Evolutionary conservation across 2,113 vertebrate genomes (phyloP).

Genomic region (Alexandromys fortis): DNA sequence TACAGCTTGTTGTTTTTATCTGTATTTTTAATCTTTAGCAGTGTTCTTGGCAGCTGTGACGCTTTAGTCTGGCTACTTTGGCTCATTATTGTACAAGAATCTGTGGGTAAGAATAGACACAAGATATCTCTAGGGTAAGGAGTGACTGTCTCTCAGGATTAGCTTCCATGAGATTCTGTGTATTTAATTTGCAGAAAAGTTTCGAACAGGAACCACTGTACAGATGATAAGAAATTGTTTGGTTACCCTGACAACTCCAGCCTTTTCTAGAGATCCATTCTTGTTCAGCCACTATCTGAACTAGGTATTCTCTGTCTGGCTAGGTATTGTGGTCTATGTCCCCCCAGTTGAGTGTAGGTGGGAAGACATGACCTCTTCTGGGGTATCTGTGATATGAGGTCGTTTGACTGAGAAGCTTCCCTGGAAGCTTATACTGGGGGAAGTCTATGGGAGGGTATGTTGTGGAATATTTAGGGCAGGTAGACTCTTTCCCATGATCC

Average conservation of each 20-base stretch:
- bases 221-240: not conserved
- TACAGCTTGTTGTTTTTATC: not conserved
- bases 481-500: not conserved
- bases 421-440: not conserved
- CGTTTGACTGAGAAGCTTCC: not conserved
- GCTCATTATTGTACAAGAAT: not conserved
- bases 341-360: not conserved
- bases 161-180: not conserved
- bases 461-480: no score
- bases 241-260: not conserved
- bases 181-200: not conserved
- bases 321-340: not conserved
- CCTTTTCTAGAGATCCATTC: not conserved
- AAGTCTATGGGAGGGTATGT: not conserved
- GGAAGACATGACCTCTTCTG: not conserved
- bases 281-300: not conserved
- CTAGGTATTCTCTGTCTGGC: no score
- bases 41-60: not conserved
- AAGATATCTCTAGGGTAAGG: not conserved
- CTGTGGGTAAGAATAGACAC: not conserved
- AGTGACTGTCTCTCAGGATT: not conserved
- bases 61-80: not conserved
- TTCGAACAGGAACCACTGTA: not conserved
- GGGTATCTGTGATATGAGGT: not conserved
- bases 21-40: not conserved